Conservation (phyloP, 1,140 invertebrate species). For the Listronotus oregonensis region DNA sequence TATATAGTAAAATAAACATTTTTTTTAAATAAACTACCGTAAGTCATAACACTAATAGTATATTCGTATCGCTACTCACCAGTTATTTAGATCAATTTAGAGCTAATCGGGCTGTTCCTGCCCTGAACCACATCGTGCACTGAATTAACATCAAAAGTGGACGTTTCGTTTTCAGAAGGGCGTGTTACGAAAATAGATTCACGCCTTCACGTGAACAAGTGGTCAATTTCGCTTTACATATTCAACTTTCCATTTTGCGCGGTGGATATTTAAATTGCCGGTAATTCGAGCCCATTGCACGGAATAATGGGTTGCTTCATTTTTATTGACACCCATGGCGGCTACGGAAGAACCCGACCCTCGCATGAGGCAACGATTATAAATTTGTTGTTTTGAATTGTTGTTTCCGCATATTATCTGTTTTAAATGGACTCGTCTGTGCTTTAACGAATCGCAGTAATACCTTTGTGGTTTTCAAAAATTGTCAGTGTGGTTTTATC, state of each 20-base stretch:
- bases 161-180: conserved; percentile 17
- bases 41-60: too few species aligned
- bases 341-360: conserved; percentile 7
- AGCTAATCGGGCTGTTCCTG: neutral
- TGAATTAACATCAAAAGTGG: neutral
- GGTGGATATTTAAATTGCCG: conserved; percentile 11
- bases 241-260: conserved; percentile 13
- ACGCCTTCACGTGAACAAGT: conserved; percentile 5
- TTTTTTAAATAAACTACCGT: too few species aligned
- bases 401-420: conserved; percentile 5
- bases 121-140: conserved; percentile 8
- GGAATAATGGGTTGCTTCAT: conserved; percentile 11
- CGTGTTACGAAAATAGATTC: conserved; percentile 7
- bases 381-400: conserved; percentile 3
- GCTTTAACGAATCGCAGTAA: neutral
- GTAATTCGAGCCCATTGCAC: conserved; percentile 3
- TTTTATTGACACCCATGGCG: conserved; percentile 18
- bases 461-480: neutral
- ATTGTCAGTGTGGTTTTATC: too few species aligned
- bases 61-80: too few species aligned
- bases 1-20: too few species aligned
- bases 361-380: conserved; percentile 10
- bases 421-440: neutral
- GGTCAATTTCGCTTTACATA: conserved; percentile 12
- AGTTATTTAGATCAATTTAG: too few species aligned